These are phyloP conservation scores for Cassiopea xamachana DNA, from an alignment of 30 jellyfish, hydroid and myxozoan genomes.

Conservation along the genomic window DNA sequence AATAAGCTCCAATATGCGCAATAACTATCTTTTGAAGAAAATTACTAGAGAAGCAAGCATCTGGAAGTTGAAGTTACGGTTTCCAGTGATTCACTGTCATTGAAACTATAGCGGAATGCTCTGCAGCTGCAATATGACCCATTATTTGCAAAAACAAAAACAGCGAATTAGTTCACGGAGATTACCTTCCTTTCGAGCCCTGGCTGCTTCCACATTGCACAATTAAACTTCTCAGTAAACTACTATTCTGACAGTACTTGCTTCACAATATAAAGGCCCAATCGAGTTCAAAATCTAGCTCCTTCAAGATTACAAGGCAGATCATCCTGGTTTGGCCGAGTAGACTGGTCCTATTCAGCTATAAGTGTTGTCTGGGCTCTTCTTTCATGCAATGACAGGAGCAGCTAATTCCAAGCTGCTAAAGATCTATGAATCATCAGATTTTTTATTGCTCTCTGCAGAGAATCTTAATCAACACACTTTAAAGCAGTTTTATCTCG, in stretches of 20 bases:
- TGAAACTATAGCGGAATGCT: too few species aligned
- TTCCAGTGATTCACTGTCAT: too few species aligned
- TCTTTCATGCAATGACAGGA: neutral
- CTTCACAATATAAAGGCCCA: neutral
- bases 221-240: neutral
- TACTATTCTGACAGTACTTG: neutral
- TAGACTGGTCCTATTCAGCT: neutral
- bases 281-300: neutral
- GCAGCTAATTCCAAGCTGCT: neutral
- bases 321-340: neutral
- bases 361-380: neutral
- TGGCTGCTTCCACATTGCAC: neutral
- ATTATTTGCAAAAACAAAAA: neutral
- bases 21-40: too few species aligned
- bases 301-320: neutral
- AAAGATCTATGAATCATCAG: too few species aligned
- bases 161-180: neutral
- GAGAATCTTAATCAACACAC: too few species aligned
- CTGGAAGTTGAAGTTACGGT: too few species aligned
- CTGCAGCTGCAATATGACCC: too few species aligned
- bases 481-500: too few species aligned
- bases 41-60: too few species aligned
- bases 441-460: too few species aligned
- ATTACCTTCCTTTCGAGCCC: neutral
- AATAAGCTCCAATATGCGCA: too few species aligned